Conservation (phyloP, 1,140 invertebrate genomes). For the Caenorhabditis tropicalis region DNA sequence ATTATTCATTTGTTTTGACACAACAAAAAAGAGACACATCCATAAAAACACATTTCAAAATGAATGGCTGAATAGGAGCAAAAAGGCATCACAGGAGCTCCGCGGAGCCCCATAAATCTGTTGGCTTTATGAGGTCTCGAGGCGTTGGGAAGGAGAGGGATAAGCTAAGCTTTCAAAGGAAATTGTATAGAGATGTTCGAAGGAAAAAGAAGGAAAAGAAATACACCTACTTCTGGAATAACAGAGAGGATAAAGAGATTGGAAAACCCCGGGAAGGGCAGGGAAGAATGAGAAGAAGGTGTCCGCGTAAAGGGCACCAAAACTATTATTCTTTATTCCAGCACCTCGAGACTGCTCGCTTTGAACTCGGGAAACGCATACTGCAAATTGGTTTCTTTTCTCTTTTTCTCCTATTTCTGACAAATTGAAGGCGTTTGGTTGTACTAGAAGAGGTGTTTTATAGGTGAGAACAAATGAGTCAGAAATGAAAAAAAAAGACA, state of each 20-base stretch:
- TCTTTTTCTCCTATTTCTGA: background rate
- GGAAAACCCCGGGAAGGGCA: background rate
- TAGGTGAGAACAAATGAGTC: background rate
- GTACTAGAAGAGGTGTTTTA: background rate
- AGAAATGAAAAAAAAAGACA: background rate
- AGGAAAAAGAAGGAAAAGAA: background rate
- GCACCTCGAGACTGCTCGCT: conserved; percentile 27
- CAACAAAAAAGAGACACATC: background rate
- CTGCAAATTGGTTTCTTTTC: conserved; percentile 35
- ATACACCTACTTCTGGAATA: background rate
- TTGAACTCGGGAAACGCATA: conserved; percentile 36
- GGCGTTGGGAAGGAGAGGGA: background rate
- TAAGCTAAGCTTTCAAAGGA: background rate
- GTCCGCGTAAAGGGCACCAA: conserved; percentile 34
- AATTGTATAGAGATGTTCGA: background rate
- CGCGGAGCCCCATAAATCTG: conserved; percentile 6
- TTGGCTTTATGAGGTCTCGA: conserved; percentile 17
- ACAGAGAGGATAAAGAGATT: background rate
- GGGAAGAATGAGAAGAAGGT: background rate
- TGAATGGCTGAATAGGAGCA: conserved; percentile 9
- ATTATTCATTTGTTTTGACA: conserved; percentile 39
- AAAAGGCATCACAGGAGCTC: background rate
- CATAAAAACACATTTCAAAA: conserved; percentile 32
- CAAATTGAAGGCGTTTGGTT: background rate
- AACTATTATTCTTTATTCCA: conserved; percentile 37